Evolutionary conservation across 2,797 vertebrate species (phyloP), one percentile per base, ranked within the genome.

Genomic region (Rhyacichthys aspro): DNA sequence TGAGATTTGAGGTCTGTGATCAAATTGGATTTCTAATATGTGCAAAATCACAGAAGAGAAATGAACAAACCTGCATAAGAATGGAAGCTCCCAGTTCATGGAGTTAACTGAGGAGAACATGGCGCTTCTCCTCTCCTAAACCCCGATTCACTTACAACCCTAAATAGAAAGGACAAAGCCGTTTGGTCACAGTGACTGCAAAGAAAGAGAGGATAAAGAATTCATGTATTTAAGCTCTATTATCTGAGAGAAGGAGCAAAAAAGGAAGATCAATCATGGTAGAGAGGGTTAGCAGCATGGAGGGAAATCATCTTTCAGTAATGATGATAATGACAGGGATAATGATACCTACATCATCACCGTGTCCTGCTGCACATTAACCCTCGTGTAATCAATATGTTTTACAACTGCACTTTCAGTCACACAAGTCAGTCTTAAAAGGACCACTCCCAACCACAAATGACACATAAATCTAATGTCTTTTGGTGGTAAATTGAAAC

Each of bases 321-420:
- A 67, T 63, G 61, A 47, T 1, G 16, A 28, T 59, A 61, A 66
- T 67, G 70, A 56, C 38, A 43, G 37, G 1, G 32, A 38, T 59
- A 52, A 66, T 59, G 34, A 70, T 42, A 10, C 39, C 23, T 16
- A 33, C 11, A 50, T 56, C 34, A 48, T 23, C 39, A 16, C 36
- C 12, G 8, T 49, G 61, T 42, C 28, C 42, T 34, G 39, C 43
- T 62, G 58, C 33, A 67, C 36, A 63, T 59, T 59, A 60, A 63
- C 63, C 38, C 42, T 45, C n/a, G 37, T 56, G 14, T 52, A 45
- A 42, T 55, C 56, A 52, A 17, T 9, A 32, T 14, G 2, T 54
- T 42, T 42, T 18, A 38, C 9, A 37, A 0, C 14, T 12, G 10
- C 0, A 48, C 0, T 1, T 28, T 54, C 55, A 38, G 33, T 43